Base-by-base conservation (phyloP, 2,888 invertebrate genomes). In the Melipona bicolor region DNA sequence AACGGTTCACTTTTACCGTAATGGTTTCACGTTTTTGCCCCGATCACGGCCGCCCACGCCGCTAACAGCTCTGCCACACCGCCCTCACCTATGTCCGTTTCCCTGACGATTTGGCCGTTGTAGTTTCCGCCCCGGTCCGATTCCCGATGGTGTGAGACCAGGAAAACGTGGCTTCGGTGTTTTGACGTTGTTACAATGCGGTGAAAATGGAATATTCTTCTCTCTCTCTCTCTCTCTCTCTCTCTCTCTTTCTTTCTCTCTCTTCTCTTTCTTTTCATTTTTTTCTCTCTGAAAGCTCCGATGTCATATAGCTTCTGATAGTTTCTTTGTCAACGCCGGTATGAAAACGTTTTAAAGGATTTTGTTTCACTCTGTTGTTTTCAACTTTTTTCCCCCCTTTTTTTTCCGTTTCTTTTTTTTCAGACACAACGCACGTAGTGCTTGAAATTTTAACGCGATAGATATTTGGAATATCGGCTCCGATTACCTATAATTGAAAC, bases 1-100 rank as follows among this genome's bases (percentile, higher is more conserved):
- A 27, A 36, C 54, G 72, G 83, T 70, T 83, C 82, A 83, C 71
- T 76, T 83, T 76, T 68, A 64, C 82, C 67, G 67, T 72, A 76
- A 76, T 64, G 56, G 74, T 56, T 65, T 67, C 71, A 36, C 62
- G 50, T 68, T 81, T 79, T 79, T 78, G 54, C 59, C 43, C 19
- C 43, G 68, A 68, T 62, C 71, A 79, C 65, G 50, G 24, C n/a
- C 72, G 15, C 50, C 4, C 6, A 9, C 61, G 17, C 61, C 61
- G 24, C 27, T 9, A 19, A 61, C 61, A 52, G 61, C 27, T 61
- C 19, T 61, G 56, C 56, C 56, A 21, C 43, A 59, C 17, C 43
- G 32, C 11, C 70, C 21, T 32, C 54, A 15, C 36, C 21, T 59
- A 24, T 59, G 65, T 59, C 62, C 65, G 19, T 67, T 69, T 17